These are phyloP conservation scores for Achlya flavicornis DNA, from an alignment of 2,888 invertebrate genomes.

Conservation along the genomic window DNA sequence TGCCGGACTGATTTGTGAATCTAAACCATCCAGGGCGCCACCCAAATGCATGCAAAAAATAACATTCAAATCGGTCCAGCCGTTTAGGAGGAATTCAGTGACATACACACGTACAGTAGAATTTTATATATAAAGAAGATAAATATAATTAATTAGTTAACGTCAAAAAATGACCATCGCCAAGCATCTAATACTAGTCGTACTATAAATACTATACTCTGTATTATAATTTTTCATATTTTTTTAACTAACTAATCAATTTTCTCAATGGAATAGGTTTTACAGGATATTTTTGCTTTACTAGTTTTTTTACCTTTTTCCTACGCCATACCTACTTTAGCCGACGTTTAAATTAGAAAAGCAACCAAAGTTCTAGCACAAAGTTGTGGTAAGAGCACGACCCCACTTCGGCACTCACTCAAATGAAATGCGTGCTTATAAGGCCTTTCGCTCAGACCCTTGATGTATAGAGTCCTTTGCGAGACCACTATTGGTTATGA, in stretches of 20 bases:
- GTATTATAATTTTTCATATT: background rate
- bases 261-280: slow-evolving; percentile 13
- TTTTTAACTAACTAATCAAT: no score
- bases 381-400: slow-evolving; percentile 39
- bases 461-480: slow-evolving; percentile 32
- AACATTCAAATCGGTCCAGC: no score
- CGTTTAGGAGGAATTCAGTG: no score
- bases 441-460: slow-evolving; percentile 36
- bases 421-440: slow-evolving; percentile 54
- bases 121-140: no score
- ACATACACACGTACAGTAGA: no score
- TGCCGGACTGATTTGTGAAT: no score
- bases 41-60: no score
- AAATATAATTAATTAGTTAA: no score
- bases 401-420: slow-evolving; percentile 47
- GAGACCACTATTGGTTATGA: slow-evolving; percentile 39
- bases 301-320: slow-evolving; percentile 29
- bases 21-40: no score
- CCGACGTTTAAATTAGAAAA: slow-evolving; percentile 37
- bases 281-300: slow-evolving; percentile 21
- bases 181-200: no score
- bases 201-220: background rate
- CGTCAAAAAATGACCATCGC: no score
- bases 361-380: slow-evolving; percentile 33
- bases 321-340: slow-evolving; percentile 26